Evolutionary conservation across 2,797 vertebrate genomes (phyloP), one percentile per base, ranked within the genome.

Genomic region (Enteromius viviparus): DNA sequence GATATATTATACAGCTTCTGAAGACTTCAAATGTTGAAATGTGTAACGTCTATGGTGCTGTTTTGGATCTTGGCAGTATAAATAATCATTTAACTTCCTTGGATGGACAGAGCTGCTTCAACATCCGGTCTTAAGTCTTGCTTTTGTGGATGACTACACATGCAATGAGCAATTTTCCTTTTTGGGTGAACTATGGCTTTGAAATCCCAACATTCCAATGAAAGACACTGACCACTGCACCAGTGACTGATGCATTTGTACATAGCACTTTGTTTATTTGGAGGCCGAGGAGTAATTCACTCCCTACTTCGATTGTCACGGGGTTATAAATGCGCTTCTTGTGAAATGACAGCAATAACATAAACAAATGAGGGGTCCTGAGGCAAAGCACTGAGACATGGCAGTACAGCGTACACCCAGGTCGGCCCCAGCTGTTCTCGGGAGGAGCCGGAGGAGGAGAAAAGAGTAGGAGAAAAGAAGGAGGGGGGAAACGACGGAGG

Each of bases 351-450:
- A 62, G 37, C 81, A 37, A 4, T 79, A 85, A 81, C 74, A 85
- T 53, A 74, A 70, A 21, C 51, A 88, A 84, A 84, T 86, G 85
- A 80, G 49, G 70, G 62, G 51, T 51, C 60, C 51, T 74, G 69
- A 75, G 69, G 37, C 60, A 65, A 66, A 68, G 42, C 70, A 81
- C 42, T 62, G 77, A 84, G 72, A 79, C 76, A 76, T 77, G 81
- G 81, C 65, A 64, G 71, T 34, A 26, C 78, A 75, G 78, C 58
- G 66, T 70, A 45, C 76, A 80, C 71, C 62, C 65, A 77, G 83
- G 79, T 78, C 75, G 76, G 84, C 47, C 81, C 83, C 84, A 87
- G 84, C 86, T 87, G 85, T 74, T 71, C 71, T 75, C 69, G 19
- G 40, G 85, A 83, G 87, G 80, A 76, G 68, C 75, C 55, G 60